Conservation (phyloP, 2,888 invertebrate genomes). For the Allacma fusca region DNA sequence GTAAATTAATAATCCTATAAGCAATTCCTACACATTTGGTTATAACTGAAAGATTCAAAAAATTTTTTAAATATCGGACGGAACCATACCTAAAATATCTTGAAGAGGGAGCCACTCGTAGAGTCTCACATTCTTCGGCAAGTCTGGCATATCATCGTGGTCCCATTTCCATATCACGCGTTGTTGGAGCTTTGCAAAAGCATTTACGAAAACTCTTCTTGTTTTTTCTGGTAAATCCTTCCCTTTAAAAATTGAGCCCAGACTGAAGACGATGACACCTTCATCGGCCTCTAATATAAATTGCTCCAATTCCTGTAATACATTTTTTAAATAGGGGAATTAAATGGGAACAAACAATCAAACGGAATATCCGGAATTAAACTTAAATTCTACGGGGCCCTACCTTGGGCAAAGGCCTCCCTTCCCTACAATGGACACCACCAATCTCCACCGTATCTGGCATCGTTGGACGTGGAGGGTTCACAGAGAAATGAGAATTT, state of each 20-base stretch:
- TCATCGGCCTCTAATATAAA: neutral
- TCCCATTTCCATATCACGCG: neutral
- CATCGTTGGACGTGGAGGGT: constrained; percentile 54
- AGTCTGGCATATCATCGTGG: neutral
- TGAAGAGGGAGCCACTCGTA: constrained; percentile 70
- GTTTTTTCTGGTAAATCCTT: neutral
- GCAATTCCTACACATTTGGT: no score
- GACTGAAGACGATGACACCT: neutral
- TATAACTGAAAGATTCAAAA: no score
- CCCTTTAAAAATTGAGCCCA: neutral
- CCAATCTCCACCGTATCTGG: constrained; percentile 61
- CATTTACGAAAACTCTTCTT: constrained; percentile 21
- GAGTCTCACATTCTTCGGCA: constrained; percentile 16
- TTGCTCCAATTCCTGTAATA: neutral
- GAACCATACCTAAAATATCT: constrained; percentile 77
- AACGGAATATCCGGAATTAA: no score
- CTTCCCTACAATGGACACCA: constrained; percentile 60
- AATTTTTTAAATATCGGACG: no score
- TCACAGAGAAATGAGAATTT: constrained; percentile 59
- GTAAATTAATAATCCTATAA: no score
- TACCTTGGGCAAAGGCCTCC: constrained; percentile 48
- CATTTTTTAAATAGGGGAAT: neutral
- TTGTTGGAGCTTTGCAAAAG: constrained; percentile 13
- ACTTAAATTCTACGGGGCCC: no score
- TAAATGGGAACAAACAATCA: no score